phyloP scores from a whole-genome alignment of 2,888 invertebrate species.

The Tiliacea aurago region DNA sequence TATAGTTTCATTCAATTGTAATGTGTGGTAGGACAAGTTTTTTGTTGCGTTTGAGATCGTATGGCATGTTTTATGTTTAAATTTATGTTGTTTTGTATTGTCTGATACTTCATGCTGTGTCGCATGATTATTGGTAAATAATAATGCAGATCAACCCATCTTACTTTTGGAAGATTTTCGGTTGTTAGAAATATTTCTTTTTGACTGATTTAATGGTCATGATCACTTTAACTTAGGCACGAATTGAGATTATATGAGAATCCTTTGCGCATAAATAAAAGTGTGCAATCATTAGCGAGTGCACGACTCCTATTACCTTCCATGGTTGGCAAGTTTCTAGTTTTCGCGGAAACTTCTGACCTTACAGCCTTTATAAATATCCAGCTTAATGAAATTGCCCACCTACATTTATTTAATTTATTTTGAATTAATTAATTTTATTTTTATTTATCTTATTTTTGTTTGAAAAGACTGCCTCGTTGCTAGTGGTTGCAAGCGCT shows the following conservation, averaged over 20 bases:
- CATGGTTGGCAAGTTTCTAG: slow-evolving; percentile 19
- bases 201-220: background rate
- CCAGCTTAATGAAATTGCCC: no score
- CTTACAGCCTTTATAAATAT: background rate
- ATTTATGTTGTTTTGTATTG: no score
- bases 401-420: no score
- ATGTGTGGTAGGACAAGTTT: slow-evolving; percentile 13
- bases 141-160: background rate
- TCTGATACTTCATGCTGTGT: background rate
- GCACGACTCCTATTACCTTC: slow-evolving; percentile 24
- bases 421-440: no score
- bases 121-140: background rate
- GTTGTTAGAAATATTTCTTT: background rate
- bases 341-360: slow-evolving; percentile 15
- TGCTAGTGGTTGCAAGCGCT: no score
- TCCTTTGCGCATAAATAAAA: background rate
- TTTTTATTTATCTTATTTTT: no score
- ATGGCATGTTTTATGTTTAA: slow-evolving; percentile 13
- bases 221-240: background rate
- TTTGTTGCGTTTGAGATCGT: slow-evolving; percentile 21
- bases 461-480: no score
- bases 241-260: background rate
- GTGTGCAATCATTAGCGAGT: slow-evolving; percentile 14
- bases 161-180: background rate
- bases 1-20: slow-evolving; percentile 61